Conservation (phyloP, 2,797 vertebrate genomes). For the Microctenopoma lineatum region DNA sequence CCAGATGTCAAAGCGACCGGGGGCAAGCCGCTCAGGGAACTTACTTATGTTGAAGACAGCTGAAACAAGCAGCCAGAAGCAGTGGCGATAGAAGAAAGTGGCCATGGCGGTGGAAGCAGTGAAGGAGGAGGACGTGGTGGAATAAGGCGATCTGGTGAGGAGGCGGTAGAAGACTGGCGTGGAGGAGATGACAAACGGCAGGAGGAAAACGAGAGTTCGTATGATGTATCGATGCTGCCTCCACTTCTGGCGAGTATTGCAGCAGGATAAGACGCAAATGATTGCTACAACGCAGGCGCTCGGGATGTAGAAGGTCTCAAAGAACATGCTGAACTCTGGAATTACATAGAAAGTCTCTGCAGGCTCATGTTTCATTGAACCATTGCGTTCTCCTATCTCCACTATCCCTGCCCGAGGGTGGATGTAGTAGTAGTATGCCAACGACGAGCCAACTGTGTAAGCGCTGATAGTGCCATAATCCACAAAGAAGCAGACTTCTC, state of each 20-base stretch:
- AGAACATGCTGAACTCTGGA: conserved; percentile 64
- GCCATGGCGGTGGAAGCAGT: conserved; percentile 64
- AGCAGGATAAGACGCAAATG: conserved; percentile 85
- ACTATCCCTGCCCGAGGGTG: conserved; percentile 75
- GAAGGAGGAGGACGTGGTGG: conserved; percentile 51
- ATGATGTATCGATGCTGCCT: conserved; percentile 83
- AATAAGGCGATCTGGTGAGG: conserved; percentile 68
- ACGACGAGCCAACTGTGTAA: conserved; percentile 79
- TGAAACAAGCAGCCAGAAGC: conserved; percentile 84
- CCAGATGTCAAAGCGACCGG: conserved; percentile 85
- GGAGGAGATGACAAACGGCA: conserved; percentile 84
- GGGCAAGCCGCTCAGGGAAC: conserved; percentile 82
- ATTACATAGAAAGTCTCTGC: conserved; percentile 15
- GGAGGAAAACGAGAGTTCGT: conserved; percentile 85
- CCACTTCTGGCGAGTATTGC: conserved; percentile 85
- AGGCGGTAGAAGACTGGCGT: conserved; percentile 85
- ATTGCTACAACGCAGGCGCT: conserved; percentile 81
- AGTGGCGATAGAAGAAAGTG: conserved; percentile 83
- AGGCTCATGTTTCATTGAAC: conserved; percentile 16
- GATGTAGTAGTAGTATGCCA: conserved; percentile 81
- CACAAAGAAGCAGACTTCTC: conserved; percentile 84
- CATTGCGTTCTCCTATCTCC: conserved; percentile 44
- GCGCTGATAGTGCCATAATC: conserved; percentile 83
- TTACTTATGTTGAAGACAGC: conserved; percentile 87
- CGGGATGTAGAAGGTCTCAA: conserved; percentile 83